These are phyloP conservation scores for Danio jaintianensis DNA, from an alignment of 2,797 vertebrate species.

Conservation along the genomic window DNA sequence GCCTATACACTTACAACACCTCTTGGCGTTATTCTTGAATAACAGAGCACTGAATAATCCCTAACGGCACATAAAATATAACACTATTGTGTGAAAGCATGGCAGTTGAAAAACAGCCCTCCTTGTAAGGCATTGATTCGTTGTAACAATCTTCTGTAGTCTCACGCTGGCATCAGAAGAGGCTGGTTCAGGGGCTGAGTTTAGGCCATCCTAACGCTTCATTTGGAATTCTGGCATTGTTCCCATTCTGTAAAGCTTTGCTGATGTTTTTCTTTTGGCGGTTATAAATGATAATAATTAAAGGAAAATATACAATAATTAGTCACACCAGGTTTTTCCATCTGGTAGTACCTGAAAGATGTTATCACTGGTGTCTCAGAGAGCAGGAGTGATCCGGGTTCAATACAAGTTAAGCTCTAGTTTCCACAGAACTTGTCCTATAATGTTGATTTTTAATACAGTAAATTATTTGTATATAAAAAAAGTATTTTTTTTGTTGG, in stretches of 20 bases:
- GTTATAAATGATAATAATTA: slow-evolving; percentile 94
- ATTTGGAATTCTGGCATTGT: slow-evolving; percentile 74
- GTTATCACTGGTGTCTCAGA: slow-evolving; percentile 67
- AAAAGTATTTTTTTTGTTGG: no score
- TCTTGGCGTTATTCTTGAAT: slow-evolving; percentile 23
- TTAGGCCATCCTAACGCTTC: slow-evolving; percentile 40
- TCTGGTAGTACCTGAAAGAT: slow-evolving; percentile 85
- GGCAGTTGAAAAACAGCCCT: slow-evolving; percentile 13
- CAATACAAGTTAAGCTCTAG: slow-evolving; percentile 3
- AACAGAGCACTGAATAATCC: slow-evolving; percentile 24
- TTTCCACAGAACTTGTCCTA: background rate
- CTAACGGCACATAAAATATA: slow-evolving; percentile 21
- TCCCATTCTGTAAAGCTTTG: slow-evolving; percentile 78
- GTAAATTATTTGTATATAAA: no score
- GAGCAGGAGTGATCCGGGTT: slow-evolving; percentile 8
- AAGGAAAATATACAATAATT: slow-evolving; percentile 91
- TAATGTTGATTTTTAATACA: background rate
- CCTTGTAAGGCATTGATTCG: slow-evolving; percentile 24
- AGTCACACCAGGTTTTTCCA: slow-evolving; percentile 91
- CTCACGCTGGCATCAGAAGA: slow-evolving; percentile 25
- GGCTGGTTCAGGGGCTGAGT: slow-evolving; percentile 26
- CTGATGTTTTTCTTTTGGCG: slow-evolving; percentile 82
- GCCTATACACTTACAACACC: slow-evolving; percentile 11
- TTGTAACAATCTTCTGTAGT: slow-evolving; percentile 13
- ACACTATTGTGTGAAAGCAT: slow-evolving; percentile 16